phyloP scores from a whole-genome alignment of 64 coral and sea anemone species.

The Montipora foliosa region DNA sequence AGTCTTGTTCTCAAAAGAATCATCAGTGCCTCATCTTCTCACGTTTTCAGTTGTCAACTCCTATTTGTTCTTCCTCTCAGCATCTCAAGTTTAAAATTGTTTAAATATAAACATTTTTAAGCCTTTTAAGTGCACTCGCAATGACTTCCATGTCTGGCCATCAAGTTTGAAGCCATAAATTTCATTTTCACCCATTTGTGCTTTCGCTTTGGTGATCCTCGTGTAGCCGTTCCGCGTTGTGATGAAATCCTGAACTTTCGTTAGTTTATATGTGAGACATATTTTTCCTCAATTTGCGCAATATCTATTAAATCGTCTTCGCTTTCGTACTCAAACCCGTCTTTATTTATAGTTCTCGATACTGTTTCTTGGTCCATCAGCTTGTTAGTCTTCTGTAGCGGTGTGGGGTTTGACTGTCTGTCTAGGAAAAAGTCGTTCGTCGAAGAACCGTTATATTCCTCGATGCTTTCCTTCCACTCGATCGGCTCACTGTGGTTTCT shows the following conservation, averaged over 20 bases:
- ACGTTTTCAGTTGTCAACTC: not conserved
- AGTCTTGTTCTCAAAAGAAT: not conserved
- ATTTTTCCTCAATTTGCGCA: no score
- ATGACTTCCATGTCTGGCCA: not conserved
- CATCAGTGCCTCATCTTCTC: not conserved
- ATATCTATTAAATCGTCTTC: constrained; percentile 1
- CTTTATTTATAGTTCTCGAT: not conserved
- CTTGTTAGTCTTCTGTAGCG: not conserved
- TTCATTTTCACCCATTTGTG: not conserved
- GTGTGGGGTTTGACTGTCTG: constrained; percentile 36
- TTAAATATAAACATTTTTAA: not conserved
- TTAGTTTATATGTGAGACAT: constrained; percentile 14
- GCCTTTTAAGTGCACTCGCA: not conserved
- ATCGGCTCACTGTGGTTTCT: not conserved
- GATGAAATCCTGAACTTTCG: no score
- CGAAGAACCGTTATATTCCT: not conserved
- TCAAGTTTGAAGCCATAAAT: not conserved
- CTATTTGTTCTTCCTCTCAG: not conserved
- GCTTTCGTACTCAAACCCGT: not conserved
- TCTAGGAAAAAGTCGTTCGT: not conserved
- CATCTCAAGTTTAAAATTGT: not conserved
- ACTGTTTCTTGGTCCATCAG: not conserved
- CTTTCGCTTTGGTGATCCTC: not conserved
- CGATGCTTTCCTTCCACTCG: not conserved
- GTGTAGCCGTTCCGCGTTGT: no score